phyloP scores from a whole-genome alignment of 2,888 invertebrate genomes.

The Nephrotoma guestfalica region DNA sequence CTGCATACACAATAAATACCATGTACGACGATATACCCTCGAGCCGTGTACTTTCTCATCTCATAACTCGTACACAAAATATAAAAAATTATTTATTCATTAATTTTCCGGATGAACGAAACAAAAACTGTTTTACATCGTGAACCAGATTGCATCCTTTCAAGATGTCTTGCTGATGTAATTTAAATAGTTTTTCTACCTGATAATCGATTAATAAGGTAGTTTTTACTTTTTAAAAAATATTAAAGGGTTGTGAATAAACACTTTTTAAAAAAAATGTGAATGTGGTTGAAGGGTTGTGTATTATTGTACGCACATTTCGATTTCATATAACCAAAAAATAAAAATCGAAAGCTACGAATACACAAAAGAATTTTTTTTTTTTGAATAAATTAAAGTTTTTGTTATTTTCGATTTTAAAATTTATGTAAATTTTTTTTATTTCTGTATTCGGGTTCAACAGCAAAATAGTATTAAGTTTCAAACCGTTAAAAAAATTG shows the following conservation, averaged over 20 bases:
- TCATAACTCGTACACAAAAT: neutral
- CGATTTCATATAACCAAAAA: neutral
- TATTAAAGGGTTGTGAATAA: neutral
- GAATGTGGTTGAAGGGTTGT: neutral
- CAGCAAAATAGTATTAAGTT: neutral
- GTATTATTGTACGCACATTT: neutral
- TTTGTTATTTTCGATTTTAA: neutral
- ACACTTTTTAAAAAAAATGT: neutral
- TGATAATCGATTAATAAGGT: neutral
- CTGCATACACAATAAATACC: neutral
- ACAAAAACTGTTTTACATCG: neutral
- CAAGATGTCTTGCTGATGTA: neutral
- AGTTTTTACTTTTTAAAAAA: neutral
- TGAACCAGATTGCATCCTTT: neutral
- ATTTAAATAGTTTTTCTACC: neutral
- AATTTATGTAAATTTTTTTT: neutral
- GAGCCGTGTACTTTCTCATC: neutral
- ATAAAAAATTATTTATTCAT: neutral
- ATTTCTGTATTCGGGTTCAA: neutral
- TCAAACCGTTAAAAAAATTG: neutral
- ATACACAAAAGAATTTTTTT: neutral
- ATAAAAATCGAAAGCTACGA: neutral
- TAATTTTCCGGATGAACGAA: neutral
- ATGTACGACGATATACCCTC: neutral
- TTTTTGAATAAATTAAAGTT: neutral